Evolutionary conservation across 2,113 vertebrate species (phyloP).

Genomic region (Cromileptes altivelis): DNA sequence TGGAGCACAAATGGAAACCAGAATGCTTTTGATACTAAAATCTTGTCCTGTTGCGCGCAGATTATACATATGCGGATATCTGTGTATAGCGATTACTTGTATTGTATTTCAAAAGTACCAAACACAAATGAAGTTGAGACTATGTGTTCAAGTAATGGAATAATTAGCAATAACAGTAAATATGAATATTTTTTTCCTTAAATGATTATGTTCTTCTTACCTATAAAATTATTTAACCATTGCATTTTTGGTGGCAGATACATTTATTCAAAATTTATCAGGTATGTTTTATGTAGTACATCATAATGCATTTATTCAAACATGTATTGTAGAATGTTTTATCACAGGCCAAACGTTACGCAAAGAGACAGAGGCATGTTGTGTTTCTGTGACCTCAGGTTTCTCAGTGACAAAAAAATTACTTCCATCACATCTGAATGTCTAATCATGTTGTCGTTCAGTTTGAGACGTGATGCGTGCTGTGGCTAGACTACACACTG

Average conservation of each 20-base stretch:
- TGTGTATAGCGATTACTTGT: not conserved
- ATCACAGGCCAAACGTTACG: constrained; percentile 32
- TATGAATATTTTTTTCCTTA: not conserved
- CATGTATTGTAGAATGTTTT: constrained; percentile 19
- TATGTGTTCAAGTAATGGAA: not conserved
- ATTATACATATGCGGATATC: no score
- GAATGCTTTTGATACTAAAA: no score
- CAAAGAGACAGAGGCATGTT: constrained; percentile 29
- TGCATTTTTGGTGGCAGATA: not conserved
- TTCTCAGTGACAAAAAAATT: constrained; percentile 49
- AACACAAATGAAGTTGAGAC: not conserved
- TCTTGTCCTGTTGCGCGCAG: no score
- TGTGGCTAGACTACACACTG: constrained; percentile 40
- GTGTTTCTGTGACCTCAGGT: constrained; percentile 42
- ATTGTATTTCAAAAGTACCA: not conserved
- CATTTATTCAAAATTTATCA: constrained; percentile 16
- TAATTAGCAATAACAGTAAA: not conserved
- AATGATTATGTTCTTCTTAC: no score
- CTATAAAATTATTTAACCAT: not conserved
- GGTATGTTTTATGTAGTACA: not conserved
- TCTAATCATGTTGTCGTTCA: constrained; percentile 51
- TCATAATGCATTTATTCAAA: constrained; percentile 9
- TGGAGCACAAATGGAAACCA: no score
- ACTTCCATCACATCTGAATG: constrained; percentile 23
- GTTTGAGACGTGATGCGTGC: constrained; percentile 42